Evolutionary conservation across 2,113 vertebrate genomes (phyloP).

Genomic region (Coregonus clupeaformis): DNA sequence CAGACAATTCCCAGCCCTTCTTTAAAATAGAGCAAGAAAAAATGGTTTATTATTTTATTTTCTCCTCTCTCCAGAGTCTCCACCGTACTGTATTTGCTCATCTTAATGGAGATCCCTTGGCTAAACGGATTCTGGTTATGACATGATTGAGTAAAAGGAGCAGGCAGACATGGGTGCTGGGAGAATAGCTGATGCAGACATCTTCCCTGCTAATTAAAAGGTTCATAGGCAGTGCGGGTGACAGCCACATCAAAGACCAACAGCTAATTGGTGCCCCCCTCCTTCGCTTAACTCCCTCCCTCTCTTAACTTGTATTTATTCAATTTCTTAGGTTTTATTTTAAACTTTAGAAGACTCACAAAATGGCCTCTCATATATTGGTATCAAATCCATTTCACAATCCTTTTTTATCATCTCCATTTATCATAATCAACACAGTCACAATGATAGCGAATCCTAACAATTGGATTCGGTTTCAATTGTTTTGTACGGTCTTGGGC

Average conservation of each 20-base stretch:
- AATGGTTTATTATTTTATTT: constrained; percentile 47
- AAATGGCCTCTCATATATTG: not conserved
- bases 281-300: constrained; percentile 55
- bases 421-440: not conserved
- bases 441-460: not conserved
- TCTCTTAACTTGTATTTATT: constrained; percentile 67
- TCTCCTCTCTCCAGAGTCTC: not conserved
- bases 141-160: constrained; percentile 62
- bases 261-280: constrained; percentile 70
- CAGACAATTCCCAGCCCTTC: constrained; percentile 8
- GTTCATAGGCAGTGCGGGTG: constrained; percentile 61
- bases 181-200: constrained; percentile 69
- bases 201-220: constrained; percentile 72
- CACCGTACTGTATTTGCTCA: constrained; percentile 30
- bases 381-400: not conserved
- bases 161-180: constrained; percentile 43
- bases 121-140: constrained; percentile 63
- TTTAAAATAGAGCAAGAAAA: not conserved
- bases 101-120: constrained; percentile 62
- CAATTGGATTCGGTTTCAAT: no score
- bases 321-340: constrained; percentile 54
- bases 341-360: not conserved
- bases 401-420: not conserved
- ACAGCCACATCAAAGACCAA: constrained; percentile 70
- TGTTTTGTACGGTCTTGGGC: not conserved